Base-by-base conservation (phyloP, 2,797 vertebrate species). In the Hozukius guyotensis region DNA sequence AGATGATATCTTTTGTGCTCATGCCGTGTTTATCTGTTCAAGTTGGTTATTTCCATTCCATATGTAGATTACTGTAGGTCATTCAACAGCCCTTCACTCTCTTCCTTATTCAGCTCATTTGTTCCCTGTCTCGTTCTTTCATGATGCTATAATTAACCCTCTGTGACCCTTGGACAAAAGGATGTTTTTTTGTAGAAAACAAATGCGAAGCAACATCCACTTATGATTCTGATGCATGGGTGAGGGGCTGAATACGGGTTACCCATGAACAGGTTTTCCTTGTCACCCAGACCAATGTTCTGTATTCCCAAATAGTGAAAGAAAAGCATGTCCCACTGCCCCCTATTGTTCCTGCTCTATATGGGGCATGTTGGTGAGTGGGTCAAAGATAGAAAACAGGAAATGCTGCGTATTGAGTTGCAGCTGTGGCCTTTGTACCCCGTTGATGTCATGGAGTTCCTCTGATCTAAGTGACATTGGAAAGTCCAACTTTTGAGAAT, bases 351-450 rank as follows among this genome's bases (percentile, higher is more conserved):
- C 64, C 80, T 66, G 38, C 77, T 78, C 57, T 55, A 57, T 64
- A 53, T 60, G 12, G 7, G 29, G 36, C 27, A 32, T 20, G 4
- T 14, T 59, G 34, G 14, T 60, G 53, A 75, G n/a, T 32, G 66
- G 63, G 62, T 82, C 49, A 73, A 27, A 68, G 55, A 60, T n/a
- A 29, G 71, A 67, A 61, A 69, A 81, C 75, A 81, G 85, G 77
- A 85, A 78, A 69, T 77, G n/a, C 46, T 63, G 71, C 75, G 73
- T 77, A 80, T 78, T 75, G 67, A 64, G 60, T 66, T 84, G 86
- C 89, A 92, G 91, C 92, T 93, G 85, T 89, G 86, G 88, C 87
- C 88, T 81, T 72, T 83, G 82, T 61, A 75, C 67, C 59, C 52
- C 14, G 20, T 72, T 88, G 77, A 89, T 88, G 85, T 90, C 81